Evolutionary conservation across 2,888 invertebrate genomes (phyloP), one percentile per base, ranked within the genome.

Genomic region (Hemicrepidius hirtus): DNA sequence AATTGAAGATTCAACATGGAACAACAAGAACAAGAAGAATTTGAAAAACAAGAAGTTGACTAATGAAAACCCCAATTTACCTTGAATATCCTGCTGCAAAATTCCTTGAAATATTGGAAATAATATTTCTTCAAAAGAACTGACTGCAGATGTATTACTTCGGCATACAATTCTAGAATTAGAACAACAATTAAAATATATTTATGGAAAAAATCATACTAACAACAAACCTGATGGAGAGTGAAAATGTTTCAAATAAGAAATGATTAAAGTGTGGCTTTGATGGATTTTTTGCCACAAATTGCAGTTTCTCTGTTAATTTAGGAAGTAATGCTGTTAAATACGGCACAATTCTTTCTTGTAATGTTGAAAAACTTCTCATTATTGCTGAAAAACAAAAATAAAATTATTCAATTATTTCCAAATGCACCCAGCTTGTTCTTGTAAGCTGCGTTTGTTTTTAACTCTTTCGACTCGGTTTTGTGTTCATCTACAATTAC

Each of bases 201-300:
- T 37, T 13, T 13, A 20, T 53, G 18, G 46, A 20, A 21, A 12
- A 50, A 12, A 9, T 46, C 24, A 63, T 18, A 28, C 18, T 41
- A 0, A 44, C 4, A 55, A 67, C 91, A 89, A 84, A 94, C 94
- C 92, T 93, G n/a, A 96, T 93, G 3, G 94, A 92, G 50, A 99
- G 88, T 24, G 97, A 95, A 44, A 99, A 88, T 0, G 96, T 95
- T 88, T 99, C 99, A 85, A 99, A 99, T 40, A 99, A 89, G 87
- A 95, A 99, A 85, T 99, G 99, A 88, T 99, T 99, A 88, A 99
- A 99, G 85, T 98, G 96, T 0, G 99, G 99, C 81, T 97, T 95
- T 81, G 95, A 96, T 0, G 99, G 96, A 88, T 98, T 99, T 88
- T 95, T 95, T 65, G 97, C 92, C 28, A 97, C 97, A 37, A 91